These are phyloP conservation scores for Cynopterus brachyotis DNA, from an alignment of 2,113 vertebrate species.

Conservation along the genomic window DNA sequence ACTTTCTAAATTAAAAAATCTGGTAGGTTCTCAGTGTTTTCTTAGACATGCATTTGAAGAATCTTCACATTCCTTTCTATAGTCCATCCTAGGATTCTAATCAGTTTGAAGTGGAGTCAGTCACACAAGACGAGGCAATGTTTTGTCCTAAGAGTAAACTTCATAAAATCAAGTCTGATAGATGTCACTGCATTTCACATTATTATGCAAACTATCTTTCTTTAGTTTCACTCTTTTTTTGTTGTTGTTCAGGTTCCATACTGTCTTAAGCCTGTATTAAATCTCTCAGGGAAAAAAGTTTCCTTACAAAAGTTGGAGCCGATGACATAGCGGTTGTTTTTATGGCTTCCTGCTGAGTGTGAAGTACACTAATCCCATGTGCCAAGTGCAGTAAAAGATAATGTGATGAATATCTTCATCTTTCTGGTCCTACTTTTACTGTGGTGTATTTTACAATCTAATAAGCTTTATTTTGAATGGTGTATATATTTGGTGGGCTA, in stretches of 20 bases:
- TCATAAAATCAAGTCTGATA: not conserved
- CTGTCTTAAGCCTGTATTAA: not conserved
- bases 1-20: conserved; percentile 11
- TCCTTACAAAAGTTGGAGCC: not conserved
- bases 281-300: not conserved
- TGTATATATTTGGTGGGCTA: not conserved
- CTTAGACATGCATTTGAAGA: not conserved
- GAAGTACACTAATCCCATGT: not conserved
- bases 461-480: not conserved
- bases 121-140: not conserved
- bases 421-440: not conserved
- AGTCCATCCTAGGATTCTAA: not conserved
- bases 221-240: not conserved
- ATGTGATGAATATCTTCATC: not conserved
- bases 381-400: conserved; percentile 2
- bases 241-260: not conserved
- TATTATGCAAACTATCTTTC: not conserved
- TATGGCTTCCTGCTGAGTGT: not conserved
- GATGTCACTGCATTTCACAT: not conserved
- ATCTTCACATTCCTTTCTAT: not conserved
- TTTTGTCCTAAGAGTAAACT: not conserved
- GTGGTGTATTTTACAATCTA: not conserved
- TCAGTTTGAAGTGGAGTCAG: not conserved
- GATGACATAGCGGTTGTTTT: not conserved
- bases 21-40: not conserved